A percentile compares a stretch with the other conserved stretches of the same genome.
These are phyloP conservation scores for Hypsibius dujardini DNA, from an alignment of 1,140 invertebrate genomes.

Conservation along the genomic window DNA sequence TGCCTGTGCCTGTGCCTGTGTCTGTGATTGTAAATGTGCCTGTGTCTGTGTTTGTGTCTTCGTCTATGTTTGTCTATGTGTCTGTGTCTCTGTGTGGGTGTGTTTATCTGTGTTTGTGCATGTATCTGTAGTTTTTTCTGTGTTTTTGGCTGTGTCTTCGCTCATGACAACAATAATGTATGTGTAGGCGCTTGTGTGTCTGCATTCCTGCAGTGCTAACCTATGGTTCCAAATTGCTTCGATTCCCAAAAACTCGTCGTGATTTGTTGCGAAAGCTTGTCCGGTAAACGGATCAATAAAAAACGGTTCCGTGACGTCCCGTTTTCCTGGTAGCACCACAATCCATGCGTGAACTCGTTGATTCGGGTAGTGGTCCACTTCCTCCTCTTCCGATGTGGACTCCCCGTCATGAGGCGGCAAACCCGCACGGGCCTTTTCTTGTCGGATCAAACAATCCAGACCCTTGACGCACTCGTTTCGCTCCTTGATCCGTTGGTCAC, in stretches of 20 bases:
- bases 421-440: constrained; percentile 4
- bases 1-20: too few species aligned
- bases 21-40: too few species aligned
- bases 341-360: constrained; percentile 67
- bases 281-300: constrained; percentile 70
- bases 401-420: background rate
- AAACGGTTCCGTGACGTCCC: constrained; percentile 44
- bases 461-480: constrained; percentile 3
- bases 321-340: constrained; percentile 42
- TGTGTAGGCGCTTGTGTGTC: too few species aligned
- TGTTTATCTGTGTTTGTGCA: too few species aligned
- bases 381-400: constrained; percentile 35
- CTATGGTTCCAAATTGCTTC: constrained; percentile 66
- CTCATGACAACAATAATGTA: too few species aligned
- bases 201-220: too few species aligned
- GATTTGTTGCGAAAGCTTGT: constrained; percentile 38
- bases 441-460: background rate
- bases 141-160: too few species aligned
- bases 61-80: too few species aligned
- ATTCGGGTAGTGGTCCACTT: constrained; percentile 23
- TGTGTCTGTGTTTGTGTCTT: too few species aligned
- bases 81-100: too few species aligned
- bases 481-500: background rate
- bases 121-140: too few species aligned
- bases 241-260: constrained; percentile 50